Evolutionary conservation across 2,113 vertebrate species (phyloP).

Genomic region (Agelaius phoeniceus): DNA sequence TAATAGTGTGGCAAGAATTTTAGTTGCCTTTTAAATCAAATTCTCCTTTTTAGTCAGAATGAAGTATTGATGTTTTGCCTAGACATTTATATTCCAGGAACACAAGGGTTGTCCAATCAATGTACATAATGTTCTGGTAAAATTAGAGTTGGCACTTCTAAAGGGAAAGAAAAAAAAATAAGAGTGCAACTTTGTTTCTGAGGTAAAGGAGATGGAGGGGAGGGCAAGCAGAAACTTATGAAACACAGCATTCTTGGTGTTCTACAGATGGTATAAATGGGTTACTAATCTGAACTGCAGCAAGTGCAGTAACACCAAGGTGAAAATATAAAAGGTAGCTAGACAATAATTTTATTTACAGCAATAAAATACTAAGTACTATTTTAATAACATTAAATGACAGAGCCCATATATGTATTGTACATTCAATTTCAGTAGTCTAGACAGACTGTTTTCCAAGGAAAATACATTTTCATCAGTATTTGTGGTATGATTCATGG

Average conservation of each 20-base stretch:
- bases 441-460: slow-evolving; percentile 68
- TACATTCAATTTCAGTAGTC: slow-evolving; percentile 46
- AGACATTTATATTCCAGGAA: not conserved
- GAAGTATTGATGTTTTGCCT: not conserved
- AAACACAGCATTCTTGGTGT: slow-evolving; percentile 13
- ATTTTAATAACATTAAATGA: slow-evolving; percentile 48
- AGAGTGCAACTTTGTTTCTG: not conserved
- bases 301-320: slow-evolving; percentile 16
- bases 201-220: not conserved
- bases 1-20: not conserved
- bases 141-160: not conserved
- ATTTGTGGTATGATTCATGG: slow-evolving; percentile 68
- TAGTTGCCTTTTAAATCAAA: not conserved
- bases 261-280: slow-evolving; percentile 16
- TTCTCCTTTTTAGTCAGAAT: not conserved
- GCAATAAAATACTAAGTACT: slow-evolving; percentile 42
- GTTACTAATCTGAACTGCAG: not conserved
- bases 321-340: not conserved
- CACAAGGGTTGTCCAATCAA: not conserved
- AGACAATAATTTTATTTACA: slow-evolving; percentile 39
- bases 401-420: slow-evolving; percentile 11
- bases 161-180: not conserved
- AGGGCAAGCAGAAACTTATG: not conserved
- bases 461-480: slow-evolving; percentile 67
- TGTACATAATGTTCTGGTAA: not conserved